These are phyloP conservation scores for Mythimna vitellina DNA, from an alignment of 2,888 invertebrate species.

Conservation along the genomic window DNA sequence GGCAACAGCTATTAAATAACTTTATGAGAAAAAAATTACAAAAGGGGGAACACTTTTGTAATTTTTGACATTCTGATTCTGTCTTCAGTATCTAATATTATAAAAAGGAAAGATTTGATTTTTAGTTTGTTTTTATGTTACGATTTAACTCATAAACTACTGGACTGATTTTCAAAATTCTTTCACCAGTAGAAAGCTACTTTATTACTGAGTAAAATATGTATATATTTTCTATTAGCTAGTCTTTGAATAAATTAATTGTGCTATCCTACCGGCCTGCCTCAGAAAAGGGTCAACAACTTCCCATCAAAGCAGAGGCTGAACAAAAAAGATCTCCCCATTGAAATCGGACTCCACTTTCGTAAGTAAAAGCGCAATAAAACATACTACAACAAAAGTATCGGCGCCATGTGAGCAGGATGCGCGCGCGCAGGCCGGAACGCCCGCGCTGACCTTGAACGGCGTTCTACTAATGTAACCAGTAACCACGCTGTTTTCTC, in stretches of 20 bases:
- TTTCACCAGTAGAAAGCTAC: too few species aligned
- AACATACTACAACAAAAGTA: conserved; percentile 49
- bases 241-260: neutral
- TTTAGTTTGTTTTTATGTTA: too few species aligned
- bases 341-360: conserved; percentile 55
- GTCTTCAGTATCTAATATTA: too few species aligned
- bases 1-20: too few species aligned
- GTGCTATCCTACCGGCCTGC: neutral
- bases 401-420: conserved; percentile 65
- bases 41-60: too few species aligned
- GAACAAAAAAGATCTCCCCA: conserved; percentile 26
- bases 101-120: too few species aligned
- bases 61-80: too few species aligned
- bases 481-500: conserved; percentile 50
- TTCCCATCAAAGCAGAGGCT: neutral
- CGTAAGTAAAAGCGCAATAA: conserved; percentile 58
- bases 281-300: conserved; percentile 2
- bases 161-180: too few species aligned
- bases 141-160: too few species aligned
- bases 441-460: conserved; percentile 72
- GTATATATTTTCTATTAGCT: too few species aligned
- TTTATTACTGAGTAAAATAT: too few species aligned
- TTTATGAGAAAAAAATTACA: too few species aligned
- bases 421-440: conserved; percentile 72
- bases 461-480: conserved; percentile 62